These are phyloP conservation scores for Sylvilagus bachmani DNA, from an alignment of 2,113 vertebrate genomes.

Conservation along the genomic window DNA sequence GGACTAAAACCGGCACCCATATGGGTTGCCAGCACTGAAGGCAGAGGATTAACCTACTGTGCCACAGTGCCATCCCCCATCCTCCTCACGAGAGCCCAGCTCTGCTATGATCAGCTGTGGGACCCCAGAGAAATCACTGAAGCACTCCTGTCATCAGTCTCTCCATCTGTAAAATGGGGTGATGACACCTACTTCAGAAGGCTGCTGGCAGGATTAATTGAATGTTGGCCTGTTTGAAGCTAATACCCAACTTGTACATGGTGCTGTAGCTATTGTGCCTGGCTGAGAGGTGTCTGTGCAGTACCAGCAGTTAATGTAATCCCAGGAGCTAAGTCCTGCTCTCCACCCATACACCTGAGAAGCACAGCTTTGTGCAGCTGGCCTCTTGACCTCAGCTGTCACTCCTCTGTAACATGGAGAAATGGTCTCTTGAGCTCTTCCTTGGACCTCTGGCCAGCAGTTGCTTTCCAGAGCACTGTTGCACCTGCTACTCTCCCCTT, in stretches of 20 bases:
- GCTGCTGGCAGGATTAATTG: neutral
- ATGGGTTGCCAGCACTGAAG: too few species aligned
- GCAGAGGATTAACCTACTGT: too few species aligned
- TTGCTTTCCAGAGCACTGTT: fast-evolving
- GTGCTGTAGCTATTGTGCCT: fast-evolving
- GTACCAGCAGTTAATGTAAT: neutral
- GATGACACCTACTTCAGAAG: fast-evolving
- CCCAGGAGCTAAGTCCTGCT: neutral
- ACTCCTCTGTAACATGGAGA: neutral
- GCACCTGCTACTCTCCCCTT: neutral
- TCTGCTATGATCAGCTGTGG: neutral
- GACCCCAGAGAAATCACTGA: neutral
- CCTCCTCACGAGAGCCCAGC: neutral
- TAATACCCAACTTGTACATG: neutral
- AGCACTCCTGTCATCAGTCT: neutral
- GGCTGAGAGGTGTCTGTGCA: neutral
- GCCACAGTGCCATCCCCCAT: too few species aligned
- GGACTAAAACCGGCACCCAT: too few species aligned
- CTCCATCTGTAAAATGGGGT: neutral
- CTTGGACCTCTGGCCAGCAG: neutral
- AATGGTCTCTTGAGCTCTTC: neutral
- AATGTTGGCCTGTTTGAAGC: fast-evolving
- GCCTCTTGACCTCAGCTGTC: neutral
- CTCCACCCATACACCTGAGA: neutral
- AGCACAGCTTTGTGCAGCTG: fast-evolving